Evolutionary conservation across 2,888 invertebrate genomes (phyloP), one percentile per base, ranked within the genome.

Genomic region (Sturmia bella): DNA sequence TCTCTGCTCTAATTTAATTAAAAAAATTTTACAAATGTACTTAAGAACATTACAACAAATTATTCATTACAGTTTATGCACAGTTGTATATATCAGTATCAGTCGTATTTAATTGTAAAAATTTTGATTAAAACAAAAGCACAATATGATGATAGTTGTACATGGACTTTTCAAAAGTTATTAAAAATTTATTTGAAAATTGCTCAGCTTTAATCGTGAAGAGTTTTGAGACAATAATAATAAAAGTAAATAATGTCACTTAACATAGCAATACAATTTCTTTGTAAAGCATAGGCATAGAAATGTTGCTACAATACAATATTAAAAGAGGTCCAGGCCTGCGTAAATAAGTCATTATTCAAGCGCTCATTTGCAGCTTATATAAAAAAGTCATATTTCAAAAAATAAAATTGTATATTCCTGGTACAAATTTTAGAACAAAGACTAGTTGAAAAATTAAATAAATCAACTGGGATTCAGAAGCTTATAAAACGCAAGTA

Each of bases 11-110:
- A 78, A 78, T 82, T 82, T 73, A 81, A 77, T 81, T 77, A 81
- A 81, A 77, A 41, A 64, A 61, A 70, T 73, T 32, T 6, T 69
- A 74, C 73, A 82, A 82, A 74, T 72, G 78, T 82, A 78, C 78
- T 82, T 78, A 82, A 78, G 74, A 70, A 57, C 64, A 74, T 70
- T 66, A 59, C 74, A 32, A 32, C 32, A 68, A 78, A 74, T 69
- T 69, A 82, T 82, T 78, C 64, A 78, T 74, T 66, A 54, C 68
- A 82, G 69, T 61, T 52, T 68, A 72, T 73, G 68, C 54, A 59
- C 64, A 76, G 66, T 56, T 69, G 64, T 76, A 70, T 64, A 70
- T 82, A 74, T 82, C 74, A 78, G 74, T 82, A 74, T 82, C 74
- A 78, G 77, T 82, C 32, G 66, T 78, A 74, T 78, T 69, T 74